A percentile compares a stretch with the other conserved stretches of the same genome.
Conservation (phyloP, 2,113 vertebrate genomes). For the Leptocoma aspasia region DNA sequence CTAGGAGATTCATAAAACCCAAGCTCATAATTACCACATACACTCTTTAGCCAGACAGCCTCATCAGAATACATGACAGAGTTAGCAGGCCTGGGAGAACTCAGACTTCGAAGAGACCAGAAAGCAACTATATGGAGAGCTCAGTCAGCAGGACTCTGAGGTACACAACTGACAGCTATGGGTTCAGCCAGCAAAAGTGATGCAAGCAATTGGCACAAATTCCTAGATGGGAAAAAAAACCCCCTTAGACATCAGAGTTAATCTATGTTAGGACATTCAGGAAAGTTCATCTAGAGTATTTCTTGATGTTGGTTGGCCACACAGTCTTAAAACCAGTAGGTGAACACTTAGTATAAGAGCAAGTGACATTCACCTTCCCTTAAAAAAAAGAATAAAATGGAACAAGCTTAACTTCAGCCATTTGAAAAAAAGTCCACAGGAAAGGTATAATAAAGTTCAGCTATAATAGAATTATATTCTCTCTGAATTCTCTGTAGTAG, state of each 20-base stretch:
- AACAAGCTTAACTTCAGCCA: neutral
- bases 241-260: neutral
- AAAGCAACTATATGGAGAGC: neutral
- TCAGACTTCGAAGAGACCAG: neutral
- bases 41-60: neutral
- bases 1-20: too few relatives aligned
- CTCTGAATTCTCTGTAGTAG: neutral
- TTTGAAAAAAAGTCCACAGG: neutral
- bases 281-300: neutral
- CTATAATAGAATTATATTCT: neutral
- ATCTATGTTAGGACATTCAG: neutral
- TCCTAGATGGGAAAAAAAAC: neutral
- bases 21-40: too few relatives aligned
- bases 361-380: neutral
- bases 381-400: neutral
- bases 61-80: rapidly evolving
- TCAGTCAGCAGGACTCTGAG: neutral
- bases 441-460: neutral
- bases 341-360: neutral
- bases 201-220: neutral
- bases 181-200: neutral
- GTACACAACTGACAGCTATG: neutral
- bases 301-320: neutral
- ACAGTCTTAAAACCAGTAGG: neutral
- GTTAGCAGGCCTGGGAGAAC: neutral